Conservation (phyloP, 2,797 vertebrate genomes). For the Gila robusta region DNA sequence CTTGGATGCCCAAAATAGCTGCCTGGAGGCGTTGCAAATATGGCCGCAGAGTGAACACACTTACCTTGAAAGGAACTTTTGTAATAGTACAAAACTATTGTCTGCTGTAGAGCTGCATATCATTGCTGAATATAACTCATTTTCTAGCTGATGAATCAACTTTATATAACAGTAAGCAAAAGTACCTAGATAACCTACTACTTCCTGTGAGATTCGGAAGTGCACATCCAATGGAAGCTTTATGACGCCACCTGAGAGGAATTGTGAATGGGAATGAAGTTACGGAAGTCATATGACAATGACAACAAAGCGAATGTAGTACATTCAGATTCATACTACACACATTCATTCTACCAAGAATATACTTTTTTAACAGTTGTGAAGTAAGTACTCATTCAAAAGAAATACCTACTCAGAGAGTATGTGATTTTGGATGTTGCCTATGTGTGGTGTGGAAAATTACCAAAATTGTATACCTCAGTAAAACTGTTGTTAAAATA, state of each 20-base stretch:
- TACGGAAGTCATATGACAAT: not conserved
- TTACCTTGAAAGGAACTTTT: not conserved
- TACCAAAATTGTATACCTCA: not conserved
- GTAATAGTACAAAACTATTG: not conserved
- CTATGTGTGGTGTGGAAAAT: not conserved
- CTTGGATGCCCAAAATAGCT: not conserved
- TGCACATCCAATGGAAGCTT: not conserved
- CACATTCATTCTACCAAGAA: not conserved
- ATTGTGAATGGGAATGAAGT: not conserved
- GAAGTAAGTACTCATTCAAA: too few relatives aligned
- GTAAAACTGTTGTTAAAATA: not conserved
- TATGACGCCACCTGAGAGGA: not conserved
- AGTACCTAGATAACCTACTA: not conserved
- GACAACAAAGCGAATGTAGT: not conserved
- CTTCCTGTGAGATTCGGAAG: not conserved
- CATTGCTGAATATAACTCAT: not conserved
- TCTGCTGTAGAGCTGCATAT: not conserved
- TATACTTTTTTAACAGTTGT: not conserved
- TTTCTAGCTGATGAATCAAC: not conserved
- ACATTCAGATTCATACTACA: not conserved
- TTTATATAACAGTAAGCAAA: not conserved
- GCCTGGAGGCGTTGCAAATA: not conserved
- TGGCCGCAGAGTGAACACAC: not conserved
- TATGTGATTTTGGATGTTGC: not conserved
- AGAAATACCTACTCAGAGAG: not conserved